Conservation (phyloP, 1,140 invertebrate genomes). For the Temnothorax curvispinosus region DNA sequence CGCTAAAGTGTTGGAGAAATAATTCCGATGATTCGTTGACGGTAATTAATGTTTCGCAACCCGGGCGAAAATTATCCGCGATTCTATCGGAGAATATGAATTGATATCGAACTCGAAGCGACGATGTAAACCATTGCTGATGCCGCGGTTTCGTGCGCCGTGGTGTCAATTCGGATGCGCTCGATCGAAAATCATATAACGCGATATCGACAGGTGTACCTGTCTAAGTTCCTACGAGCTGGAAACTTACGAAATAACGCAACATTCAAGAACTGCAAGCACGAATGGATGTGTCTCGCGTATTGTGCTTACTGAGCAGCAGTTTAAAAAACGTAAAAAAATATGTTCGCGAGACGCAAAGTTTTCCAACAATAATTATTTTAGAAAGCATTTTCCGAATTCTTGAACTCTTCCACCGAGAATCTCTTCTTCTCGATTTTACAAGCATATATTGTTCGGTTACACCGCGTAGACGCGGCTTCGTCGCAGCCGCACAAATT, state of each 20-base stretch:
- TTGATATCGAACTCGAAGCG: conserved; percentile 27
- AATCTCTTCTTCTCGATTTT: not conserved
- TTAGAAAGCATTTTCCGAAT: not conserved
- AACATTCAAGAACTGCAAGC: not conserved
- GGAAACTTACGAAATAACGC: conserved; percentile 18
- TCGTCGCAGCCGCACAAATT: conserved; percentile 6
- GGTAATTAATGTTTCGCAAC: conserved; percentile 45
- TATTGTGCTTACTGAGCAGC: not conserved
- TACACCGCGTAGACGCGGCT: not conserved
- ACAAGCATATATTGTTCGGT: not conserved
- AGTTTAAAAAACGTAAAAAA: not conserved
- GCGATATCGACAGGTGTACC: not conserved
- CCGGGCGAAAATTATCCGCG: conserved; percentile 48
- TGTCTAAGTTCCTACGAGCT: not conserved
- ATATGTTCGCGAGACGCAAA: too few species aligned
- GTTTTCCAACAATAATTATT: not conserved
- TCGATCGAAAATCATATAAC: conserved; percentile 31
- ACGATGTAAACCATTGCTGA: conserved; percentile 11
- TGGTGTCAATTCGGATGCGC: not conserved
- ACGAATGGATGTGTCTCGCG: not conserved
- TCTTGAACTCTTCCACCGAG: not conserved
- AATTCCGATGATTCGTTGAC: conserved; percentile 38
- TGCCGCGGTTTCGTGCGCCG: conserved; percentile 16
- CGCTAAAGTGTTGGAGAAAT: conserved; percentile 52
- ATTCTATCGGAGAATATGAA: conserved; percentile 34